Conservation (phyloP, 2,113 vertebrate species). For the Labrus mixtus region DNA sequence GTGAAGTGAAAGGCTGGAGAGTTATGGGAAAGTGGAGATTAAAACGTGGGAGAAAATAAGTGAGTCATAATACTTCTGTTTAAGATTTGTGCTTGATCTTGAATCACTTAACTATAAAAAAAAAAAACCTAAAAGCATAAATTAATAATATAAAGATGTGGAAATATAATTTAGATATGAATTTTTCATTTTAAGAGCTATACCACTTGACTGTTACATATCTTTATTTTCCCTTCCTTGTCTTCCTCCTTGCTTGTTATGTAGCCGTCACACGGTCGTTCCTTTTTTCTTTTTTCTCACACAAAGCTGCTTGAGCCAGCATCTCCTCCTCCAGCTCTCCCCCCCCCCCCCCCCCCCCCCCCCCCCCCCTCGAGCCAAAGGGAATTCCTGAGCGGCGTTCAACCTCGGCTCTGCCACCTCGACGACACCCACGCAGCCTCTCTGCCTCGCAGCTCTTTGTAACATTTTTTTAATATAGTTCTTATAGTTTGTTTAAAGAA, state of each 20-base stretch:
- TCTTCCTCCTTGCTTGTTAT: constrained; percentile 4
- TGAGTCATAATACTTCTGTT: constrained; percentile 3
- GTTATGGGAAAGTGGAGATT: background rate
- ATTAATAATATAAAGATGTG: constrained; percentile 30
- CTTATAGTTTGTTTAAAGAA: background rate
- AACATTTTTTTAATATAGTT: constrained; percentile 4
- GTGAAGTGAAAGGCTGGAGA: background rate
- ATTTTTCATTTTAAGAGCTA: constrained; percentile 39
- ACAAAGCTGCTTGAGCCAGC: constrained; percentile 9
- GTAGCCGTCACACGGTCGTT: constrained; percentile 13
- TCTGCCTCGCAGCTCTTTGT: constrained; percentile 56
- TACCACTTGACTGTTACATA: constrained; percentile 8
- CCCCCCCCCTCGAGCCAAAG: constrained; percentile 62
- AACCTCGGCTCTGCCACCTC: constrained; percentile 41
- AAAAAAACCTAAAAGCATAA: background rate
- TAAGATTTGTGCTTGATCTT: constrained; percentile 1
- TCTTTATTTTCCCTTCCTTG: background rate
- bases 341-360: too few species aligned
- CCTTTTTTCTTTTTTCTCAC: constrained; percentile 1
- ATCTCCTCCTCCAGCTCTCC: constrained; percentile 49
- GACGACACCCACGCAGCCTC: constrained; percentile 57
- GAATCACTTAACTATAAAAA: background rate
- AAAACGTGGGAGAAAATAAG: background rate
- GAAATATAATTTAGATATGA: constrained; percentile 28
- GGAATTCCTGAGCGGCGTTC: constrained; percentile 67